Conservation (phyloP, 2,113 vertebrate species). For the Lipotes vexillifer region DNA sequence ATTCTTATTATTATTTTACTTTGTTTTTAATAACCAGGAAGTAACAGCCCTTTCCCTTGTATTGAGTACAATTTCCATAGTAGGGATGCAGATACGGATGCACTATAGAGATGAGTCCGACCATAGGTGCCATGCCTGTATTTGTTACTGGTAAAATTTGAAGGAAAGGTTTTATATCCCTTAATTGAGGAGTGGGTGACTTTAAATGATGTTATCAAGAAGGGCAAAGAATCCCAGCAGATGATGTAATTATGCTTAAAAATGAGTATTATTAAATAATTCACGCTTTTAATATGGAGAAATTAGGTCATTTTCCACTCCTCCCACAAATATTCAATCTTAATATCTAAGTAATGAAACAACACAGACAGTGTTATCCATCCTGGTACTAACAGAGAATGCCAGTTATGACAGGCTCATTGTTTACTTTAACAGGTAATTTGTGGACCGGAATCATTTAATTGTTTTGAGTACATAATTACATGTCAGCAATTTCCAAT, state of each 20-base stretch:
- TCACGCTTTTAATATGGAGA: slow-evolving; percentile 73
- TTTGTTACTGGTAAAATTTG: slow-evolving; percentile 48
- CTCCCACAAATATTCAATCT: slow-evolving; percentile 78
- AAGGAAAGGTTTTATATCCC: slow-evolving; percentile 40
- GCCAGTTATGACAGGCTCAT: slow-evolving; percentile 77
- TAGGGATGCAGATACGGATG: slow-evolving; percentile 59
- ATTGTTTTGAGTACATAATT: slow-evolving; percentile 88
- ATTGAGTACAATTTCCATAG: slow-evolving; percentile 44
- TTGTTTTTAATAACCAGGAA: slow-evolving; percentile 59
- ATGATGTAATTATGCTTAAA: slow-evolving; percentile 76
- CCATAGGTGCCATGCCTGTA: slow-evolving; percentile 40
- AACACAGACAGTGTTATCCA: slow-evolving; percentile 75
- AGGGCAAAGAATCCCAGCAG: slow-evolving; percentile 65
- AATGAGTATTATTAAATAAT: slow-evolving; percentile 78
- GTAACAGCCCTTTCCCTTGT: slow-evolving; percentile 43
- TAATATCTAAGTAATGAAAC: slow-evolving; percentile 78
- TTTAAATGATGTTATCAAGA: slow-evolving; percentile 46
- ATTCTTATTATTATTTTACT: neutral
- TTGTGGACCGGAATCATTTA: slow-evolving; percentile 85
- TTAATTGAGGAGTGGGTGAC: slow-evolving; percentile 30
- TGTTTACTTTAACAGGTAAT: slow-evolving; percentile 89
- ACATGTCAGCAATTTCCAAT: slow-evolving; percentile 85
- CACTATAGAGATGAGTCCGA: slow-evolving; percentile 66
- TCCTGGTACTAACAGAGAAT: slow-evolving; percentile 77
- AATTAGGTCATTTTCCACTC: slow-evolving; percentile 74